These are phyloP conservation scores for Mareca penelope DNA, from an alignment of 2,797 vertebrate species.

Conservation along the genomic window DNA sequence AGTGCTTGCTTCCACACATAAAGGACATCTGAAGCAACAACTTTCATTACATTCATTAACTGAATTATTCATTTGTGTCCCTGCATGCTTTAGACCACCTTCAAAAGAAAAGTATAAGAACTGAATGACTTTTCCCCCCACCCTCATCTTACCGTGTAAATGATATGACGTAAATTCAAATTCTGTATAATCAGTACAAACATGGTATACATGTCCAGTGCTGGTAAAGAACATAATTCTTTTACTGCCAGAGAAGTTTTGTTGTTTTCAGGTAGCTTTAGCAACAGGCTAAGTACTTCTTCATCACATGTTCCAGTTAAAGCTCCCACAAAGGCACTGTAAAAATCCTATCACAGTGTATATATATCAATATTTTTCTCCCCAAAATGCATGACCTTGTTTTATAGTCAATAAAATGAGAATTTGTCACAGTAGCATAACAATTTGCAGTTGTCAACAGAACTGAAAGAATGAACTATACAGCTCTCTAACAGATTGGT, in stretches of 20 bases:
- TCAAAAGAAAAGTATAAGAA: not conserved
- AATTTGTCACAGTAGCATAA: not conserved
- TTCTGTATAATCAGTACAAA: conserved; percentile 44
- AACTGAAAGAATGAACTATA: not conserved
- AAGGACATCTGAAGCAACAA: not conserved
- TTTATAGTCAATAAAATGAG: not conserved
- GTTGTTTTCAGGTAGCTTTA: conserved; percentile 48
- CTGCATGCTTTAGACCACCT: not conserved
- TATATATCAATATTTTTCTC: fast-evolving
- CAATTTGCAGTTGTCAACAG: not conserved
- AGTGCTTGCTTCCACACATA: not conserved
- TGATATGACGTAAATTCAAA: conserved; percentile 57
- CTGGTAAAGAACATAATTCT: conserved; percentile 73
- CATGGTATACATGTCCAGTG: conserved; percentile 20
- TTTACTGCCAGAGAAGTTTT: not conserved
- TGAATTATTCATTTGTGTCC: not conserved
- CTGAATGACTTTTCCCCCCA: not conserved
- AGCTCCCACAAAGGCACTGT: not conserved
- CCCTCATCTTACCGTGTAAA: conserved; percentile 71
- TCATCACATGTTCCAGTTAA: conserved; percentile 69
- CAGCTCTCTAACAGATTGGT: not conserved
- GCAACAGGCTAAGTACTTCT: conserved; percentile 54
- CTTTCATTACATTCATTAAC: not conserved
- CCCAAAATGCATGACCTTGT: not conserved
- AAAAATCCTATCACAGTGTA: conserved; percentile 40